Conservation (phyloP, 1,140 invertebrate genomes). For the Brachionus manjavacas region DNA sequence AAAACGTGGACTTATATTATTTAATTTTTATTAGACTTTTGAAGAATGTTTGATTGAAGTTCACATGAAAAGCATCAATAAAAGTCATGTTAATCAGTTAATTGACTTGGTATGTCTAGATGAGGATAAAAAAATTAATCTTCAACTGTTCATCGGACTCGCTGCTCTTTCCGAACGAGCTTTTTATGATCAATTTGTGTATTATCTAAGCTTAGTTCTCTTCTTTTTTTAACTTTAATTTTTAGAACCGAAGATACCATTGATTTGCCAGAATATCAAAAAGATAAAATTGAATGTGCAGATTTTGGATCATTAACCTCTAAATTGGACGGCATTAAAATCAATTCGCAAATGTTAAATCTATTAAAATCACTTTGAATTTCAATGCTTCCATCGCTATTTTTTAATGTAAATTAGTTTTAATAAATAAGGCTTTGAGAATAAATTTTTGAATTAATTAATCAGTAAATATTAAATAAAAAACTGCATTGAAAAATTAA, state of each 20-base stretch:
- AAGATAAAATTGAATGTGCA: slow-evolving; percentile 51
- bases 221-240: slow-evolving; percentile 2
- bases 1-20: not conserved
- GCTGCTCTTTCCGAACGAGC: slow-evolving; percentile 50
- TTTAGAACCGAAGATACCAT: slow-evolving; percentile 50
- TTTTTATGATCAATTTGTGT: slow-evolving; percentile 50
- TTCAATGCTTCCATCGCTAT: not conserved
- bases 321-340: slow-evolving; percentile 49
- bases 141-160: slow-evolving; percentile 49
- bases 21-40: slow-evolving; percentile 45
- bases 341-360: slow-evolving; percentile 46
- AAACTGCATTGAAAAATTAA: too few relatives aligned
- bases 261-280: slow-evolving; percentile 48
- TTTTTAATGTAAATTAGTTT: not conserved
- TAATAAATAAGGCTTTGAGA: not conserved
- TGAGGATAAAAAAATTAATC: slow-evolving; percentile 47
- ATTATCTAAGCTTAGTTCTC: slow-evolving; percentile 42
- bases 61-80: slow-evolving; percentile 47
- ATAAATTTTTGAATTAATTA: not conserved
- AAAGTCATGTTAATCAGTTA: slow-evolving; percentile 46
- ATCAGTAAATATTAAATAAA: not conserved
- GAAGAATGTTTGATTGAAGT: slow-evolving; percentile 48
- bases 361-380: slow-evolving; percentile 44
- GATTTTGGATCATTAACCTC: slow-evolving; percentile 51
- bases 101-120: slow-evolving; percentile 45